Percentiles rank a stretch among this genome's conserved stretches.
phyloP scores from a whole-genome alignment of 53 echinoderm and acorn worm genomes.

The Astropecten irregularis region DNA sequence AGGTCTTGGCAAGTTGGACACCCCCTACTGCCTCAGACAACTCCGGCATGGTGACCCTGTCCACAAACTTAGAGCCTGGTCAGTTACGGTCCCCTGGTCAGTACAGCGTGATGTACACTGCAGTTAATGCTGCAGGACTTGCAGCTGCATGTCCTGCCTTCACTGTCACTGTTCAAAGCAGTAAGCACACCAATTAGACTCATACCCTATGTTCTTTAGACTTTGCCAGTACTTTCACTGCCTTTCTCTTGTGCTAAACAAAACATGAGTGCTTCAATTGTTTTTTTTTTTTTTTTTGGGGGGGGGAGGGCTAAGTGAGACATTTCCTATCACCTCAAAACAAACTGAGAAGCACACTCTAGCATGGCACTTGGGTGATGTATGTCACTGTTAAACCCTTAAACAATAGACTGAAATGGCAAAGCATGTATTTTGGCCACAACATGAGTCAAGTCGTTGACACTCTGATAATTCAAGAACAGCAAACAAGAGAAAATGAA shows the following conservation, averaged over 20 bases:
- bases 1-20: slow-evolving; percentile 9
- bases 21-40: slow-evolving; percentile 39
- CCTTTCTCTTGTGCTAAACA: neutral
- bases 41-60: neutral
- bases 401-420: too few relatives aligned
- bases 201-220: slow-evolving; percentile 22
- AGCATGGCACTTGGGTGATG: neutral
- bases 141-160: slow-evolving; percentile 51
- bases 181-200: slow-evolving; percentile 34
- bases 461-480: too few relatives aligned
- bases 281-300: too few relatives aligned
- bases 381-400: too few relatives aligned
- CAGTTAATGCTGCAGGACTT: slow-evolving; percentile 21
- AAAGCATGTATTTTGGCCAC: too few relatives aligned
- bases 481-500: too few relatives aligned
- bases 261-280: too few relatives aligned
- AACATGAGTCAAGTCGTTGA: too few relatives aligned
- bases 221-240: slow-evolving; percentile 24
- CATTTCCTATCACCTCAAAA: slow-evolving; percentile 11
- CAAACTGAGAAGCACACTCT: neutral
- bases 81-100: slow-evolving; percentile 20
- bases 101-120: slow-evolving; percentile 45
- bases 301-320: neutral
- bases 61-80: slow-evolving; percentile 14
- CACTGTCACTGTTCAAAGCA: slow-evolving; percentile 25